phyloP scores from a whole-genome alignment of 1,140 invertebrate species.

The Gryon sp. region DNA sequence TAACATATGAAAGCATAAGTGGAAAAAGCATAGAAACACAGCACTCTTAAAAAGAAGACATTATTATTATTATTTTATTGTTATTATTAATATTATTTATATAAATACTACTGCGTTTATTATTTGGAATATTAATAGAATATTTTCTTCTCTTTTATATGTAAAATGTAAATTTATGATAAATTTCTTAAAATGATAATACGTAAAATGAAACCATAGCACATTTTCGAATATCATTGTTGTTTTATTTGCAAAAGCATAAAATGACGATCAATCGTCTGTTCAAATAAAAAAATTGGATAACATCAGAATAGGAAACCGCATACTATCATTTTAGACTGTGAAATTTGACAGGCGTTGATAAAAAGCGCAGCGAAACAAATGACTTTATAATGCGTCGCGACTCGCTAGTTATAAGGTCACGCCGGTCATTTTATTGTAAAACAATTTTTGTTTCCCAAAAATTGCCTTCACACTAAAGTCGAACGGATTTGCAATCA shows the following conservation, averaged over 20 bases:
- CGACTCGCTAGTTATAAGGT: constrained; percentile 15
- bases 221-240: background rate
- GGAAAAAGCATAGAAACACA: no score
- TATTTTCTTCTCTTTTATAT: no score
- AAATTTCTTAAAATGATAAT: no score
- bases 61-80: no score
- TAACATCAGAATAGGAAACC: constrained; percentile 22
- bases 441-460: constrained; percentile 18
- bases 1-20: no score
- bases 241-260: background rate
- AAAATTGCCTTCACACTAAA: no score
- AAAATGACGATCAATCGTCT: constrained; percentile 7
- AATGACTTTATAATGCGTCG: constrained; percentile 47
- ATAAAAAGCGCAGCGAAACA: constrained; percentile 32
- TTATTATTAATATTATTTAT: no score
- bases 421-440: constrained; percentile 6
- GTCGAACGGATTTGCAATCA: constrained; percentile 24
- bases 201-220: no score
- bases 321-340: constrained; percentile 6
- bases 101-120: no score
- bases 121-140: no score
- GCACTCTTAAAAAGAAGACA: no score
- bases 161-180: no score
- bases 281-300: background rate
- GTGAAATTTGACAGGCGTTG: constrained; percentile 16